These are phyloP conservation scores for Diorhabda elongata DNA, from an alignment of 1,140 invertebrate genomes.

Conservation along the genomic window DNA sequence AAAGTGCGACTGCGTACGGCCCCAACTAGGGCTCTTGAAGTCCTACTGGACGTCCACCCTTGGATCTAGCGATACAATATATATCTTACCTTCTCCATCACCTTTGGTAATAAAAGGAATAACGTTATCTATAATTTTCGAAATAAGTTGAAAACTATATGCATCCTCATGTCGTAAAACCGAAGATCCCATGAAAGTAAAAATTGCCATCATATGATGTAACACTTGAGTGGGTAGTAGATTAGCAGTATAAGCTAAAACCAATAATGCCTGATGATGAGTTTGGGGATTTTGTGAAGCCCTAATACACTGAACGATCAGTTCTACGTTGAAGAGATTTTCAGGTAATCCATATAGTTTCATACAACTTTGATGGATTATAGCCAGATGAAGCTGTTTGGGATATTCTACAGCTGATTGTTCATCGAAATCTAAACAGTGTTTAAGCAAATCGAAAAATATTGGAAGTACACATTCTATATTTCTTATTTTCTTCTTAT, in stretches of 20 bases:
- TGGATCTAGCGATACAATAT: too few relatives aligned
- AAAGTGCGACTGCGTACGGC: too few relatives aligned
- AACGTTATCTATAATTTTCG: slow-evolving; percentile 86
- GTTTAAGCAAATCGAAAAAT: slow-evolving; percentile 76
- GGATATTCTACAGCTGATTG: slow-evolving; percentile 82
- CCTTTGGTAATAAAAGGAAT: slow-evolving; percentile 77
- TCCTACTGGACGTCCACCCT: too few relatives aligned
- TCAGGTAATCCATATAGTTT: slow-evolving; percentile 54
- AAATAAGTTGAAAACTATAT: slow-evolving; percentile 90
- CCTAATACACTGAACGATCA: slow-evolving; percentile 83
- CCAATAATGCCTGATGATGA: slow-evolving; percentile 82
- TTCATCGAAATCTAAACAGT: slow-evolving; percentile 74
- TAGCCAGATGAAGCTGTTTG: slow-evolving; percentile 79
- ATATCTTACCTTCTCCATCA: slow-evolving; percentile 24
- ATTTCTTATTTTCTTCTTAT: slow-evolving; percentile 70
- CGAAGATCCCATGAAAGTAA: slow-evolving; percentile 92
- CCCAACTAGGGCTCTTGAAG: too few relatives aligned
- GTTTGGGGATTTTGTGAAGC: slow-evolving; percentile 89
- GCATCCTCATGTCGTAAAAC: slow-evolving; percentile 87
- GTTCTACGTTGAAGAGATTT: slow-evolving; percentile 69
- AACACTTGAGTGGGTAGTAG: slow-evolving; percentile 78
- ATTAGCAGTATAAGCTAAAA: slow-evolving; percentile 71
- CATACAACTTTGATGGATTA: slow-evolving; percentile 67
- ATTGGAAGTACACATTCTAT: slow-evolving; percentile 62
- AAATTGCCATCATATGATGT: slow-evolving; percentile 90